Evolutionary conservation across 2,888 invertebrate genomes (phyloP), one percentile per base, ranked within the genome.

Genomic region (Dasypogon diadema): DNA sequence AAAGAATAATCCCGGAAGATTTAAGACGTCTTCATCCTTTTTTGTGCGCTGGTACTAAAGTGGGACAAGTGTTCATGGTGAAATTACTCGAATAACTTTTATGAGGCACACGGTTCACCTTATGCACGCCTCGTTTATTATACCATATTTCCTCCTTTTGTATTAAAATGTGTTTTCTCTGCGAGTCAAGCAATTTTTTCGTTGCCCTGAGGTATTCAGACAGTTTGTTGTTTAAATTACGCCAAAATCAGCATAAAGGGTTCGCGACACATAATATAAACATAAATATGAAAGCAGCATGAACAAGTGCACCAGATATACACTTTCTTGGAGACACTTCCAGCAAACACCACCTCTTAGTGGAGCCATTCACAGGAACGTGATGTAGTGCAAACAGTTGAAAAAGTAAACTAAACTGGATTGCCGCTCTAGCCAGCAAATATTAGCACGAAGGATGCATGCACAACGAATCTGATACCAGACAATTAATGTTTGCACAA

Each of bases 371-470:
- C 51, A 68, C 26, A 30, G 26, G 30, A 34, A 54, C 70, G 54
- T 70, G 51, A 16, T 70, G 54, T 70, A 34, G 70, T 54, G 26
- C 54, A 51, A 21, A 70, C 30, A 70, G 51, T 54, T 70, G 18
- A 65, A 65, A 63, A 65, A 48, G 65, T 65, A 65, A 26, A 65
- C 48, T 70, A 46, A 70, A 34, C 70, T 22, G 30, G 21, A 70
- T 54, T 54, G 21, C 34, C 26, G 26, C 30, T 68, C 8, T 68
- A 51, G 48, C 68, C 21, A 34, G 70, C 10, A 70, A 70, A 70
- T 70, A 54, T 70, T 51, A 42, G 70, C 70, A 70, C 54, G 8
- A 54, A 54, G 16, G 54, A 54, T 30, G n/a, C 16, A 70, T 70
- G 30, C 5, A 51, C 48, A 70, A 30, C 51, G 65, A 51, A 51